Evolutionary conservation across 2,797 vertebrate genomes (phyloP), one percentile per base, ranked within the genome.

Genomic region (Pipistrellus pipistrellus): DNA sequence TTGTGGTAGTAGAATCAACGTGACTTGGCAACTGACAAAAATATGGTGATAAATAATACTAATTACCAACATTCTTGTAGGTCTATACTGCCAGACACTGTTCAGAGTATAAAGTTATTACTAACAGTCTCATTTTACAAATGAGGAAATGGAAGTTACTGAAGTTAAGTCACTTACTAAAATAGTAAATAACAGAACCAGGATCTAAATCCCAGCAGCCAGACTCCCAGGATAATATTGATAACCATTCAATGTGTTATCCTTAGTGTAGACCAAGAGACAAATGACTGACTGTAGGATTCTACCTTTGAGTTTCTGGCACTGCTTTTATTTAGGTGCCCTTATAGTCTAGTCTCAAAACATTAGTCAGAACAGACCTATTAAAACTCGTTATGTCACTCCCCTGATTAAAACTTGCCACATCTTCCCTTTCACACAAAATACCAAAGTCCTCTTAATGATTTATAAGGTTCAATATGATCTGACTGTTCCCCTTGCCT

Each of bases 141-240:
- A 68, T 10, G 21, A 93, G 23, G 38, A 92, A 90, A 76, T 71
- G 14, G 14, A 91, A 86, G 68, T 91, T 46, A 85, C 0, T 76
- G 41, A 91, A 85, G 35, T 69, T 62, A 90, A 87, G 44, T 83
- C 35, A 90, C 12, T 84, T 92, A 87, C 23, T 95, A 72, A 66
- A 77, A 69, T 48, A 81, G 59, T 85, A 83, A 83, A 66, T 62
- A 88, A 90, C 18, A 82, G 53, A 94, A 51, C 30, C 32, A 80
- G 53, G 35, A 91, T 68, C 62, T 80, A 95, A 82, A 82, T 73
- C 53, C 46, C 13, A 8, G 57, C 66, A 71, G 87, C 32, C 20
- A 92, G 66, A 93, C 35, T 53, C 62, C 7, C 4, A 51, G 25
- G 23, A 87, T 6, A 71, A 59, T 55, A 81, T 3, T 15, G 25